Evolutionary conservation across 1,140 invertebrate species (phyloP), one percentile per base, ranked within the genome.

Genomic region (Saccostrea echinata): DNA sequence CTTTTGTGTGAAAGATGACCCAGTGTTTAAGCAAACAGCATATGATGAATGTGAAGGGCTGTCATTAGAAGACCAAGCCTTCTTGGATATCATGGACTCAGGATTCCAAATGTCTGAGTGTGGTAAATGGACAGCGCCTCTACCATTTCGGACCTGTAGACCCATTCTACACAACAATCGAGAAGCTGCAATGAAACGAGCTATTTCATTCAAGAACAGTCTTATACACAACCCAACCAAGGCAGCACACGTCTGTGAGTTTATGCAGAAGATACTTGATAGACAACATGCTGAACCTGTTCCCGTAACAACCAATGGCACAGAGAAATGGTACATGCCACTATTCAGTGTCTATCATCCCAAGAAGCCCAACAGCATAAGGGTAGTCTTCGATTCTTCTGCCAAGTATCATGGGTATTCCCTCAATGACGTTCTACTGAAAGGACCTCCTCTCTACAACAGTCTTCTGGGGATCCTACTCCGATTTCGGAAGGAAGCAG

Each of bases 281-380:
- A 57, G 53, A 33, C 27, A 52, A 3, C 83, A 80, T 57, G 86
- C 86, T 27, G 86, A 87, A 83, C 13, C 18, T 0, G 86, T 76
- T 21, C 86, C 86, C 8, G 21, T 24, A 52, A 61, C 84, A 71
- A 16, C 18, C 16, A 43, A 64, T 9, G n/a, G 6, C 11, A 35
- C 76, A 81, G 84, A 88, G 57, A 57, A 43, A 51, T 84, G 82
- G 87, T 88, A 88, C 68, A 24, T 88, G 13, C 87, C 86, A 21
- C 16, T 87, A 6, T 88, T 87, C 53, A 80, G 86, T 8, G 86
- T 89, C 9, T 89, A 87, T 83, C 87, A 84, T 55, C 83, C 87
- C 16, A 81, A 84, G 21, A 88, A 88, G 55, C 83, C 82, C 13
- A 68, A 52, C 9, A 13, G 71, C 24, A n/a, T 88, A 1, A 18